Conservation (phyloP, 1,140 invertebrate genomes). For the Pogonomyrmex barbatus region DNA sequence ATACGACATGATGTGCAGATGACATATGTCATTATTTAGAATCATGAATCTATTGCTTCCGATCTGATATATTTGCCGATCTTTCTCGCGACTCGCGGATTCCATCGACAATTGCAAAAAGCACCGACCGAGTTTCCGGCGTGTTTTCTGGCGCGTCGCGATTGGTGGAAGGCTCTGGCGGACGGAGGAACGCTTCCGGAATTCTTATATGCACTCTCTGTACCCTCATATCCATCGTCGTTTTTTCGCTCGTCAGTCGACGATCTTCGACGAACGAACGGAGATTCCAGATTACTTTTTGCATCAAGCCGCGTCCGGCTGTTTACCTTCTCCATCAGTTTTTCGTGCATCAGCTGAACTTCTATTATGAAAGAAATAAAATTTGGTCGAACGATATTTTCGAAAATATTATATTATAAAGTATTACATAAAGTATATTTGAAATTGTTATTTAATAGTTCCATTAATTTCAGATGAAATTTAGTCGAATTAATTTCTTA, state of each 20-base stretch:
- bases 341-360: background rate
- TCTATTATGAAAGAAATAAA: conserved; percentile 3
- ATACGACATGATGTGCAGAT: background rate
- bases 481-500: background rate
- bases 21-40: background rate
- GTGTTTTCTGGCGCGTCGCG: conserved; percentile 27
- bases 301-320: conserved; percentile 12
- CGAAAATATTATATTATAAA: background rate
- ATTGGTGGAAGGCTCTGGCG: conserved; percentile 29
- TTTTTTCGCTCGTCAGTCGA: conserved; percentile 52
- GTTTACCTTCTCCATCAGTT: conserved; percentile 19
- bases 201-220: conserved; percentile 51
- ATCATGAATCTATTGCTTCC: conserved; percentile 25
- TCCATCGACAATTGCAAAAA: background rate
- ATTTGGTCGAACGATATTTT: background rate
- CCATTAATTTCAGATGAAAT: background rate
- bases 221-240: conserved; percentile 38
- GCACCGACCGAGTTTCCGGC: conserved; percentile 24
- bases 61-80: background rate
- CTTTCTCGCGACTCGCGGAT: conserved; percentile 22
- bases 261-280: conserved; percentile 35
- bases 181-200: conserved; percentile 40
- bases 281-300: conserved; percentile 51
- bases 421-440: conserved; percentile 2
- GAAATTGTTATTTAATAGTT: background rate